These are phyloP conservation scores for Oxygymnocypris stewartii DNA, from an alignment of 2,113 vertebrate genomes.

Conservation along the genomic window DNA sequence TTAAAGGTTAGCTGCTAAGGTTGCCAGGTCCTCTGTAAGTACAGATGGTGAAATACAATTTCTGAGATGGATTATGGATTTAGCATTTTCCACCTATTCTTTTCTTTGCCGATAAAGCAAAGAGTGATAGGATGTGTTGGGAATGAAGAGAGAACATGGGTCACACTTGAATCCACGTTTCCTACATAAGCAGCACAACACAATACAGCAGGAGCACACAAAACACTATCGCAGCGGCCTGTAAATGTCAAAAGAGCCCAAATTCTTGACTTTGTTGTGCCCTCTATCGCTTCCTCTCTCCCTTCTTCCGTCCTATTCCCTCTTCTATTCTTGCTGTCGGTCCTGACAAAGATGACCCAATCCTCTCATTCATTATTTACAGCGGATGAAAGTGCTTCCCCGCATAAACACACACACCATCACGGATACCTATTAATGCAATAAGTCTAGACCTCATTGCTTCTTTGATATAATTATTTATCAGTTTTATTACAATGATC, in stretches of 20 bases:
- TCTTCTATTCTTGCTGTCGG: neutral
- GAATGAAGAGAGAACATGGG: neutral
- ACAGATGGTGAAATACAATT: neutral
- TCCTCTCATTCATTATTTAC: constrained; percentile 40
- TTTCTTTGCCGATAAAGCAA: neutral
- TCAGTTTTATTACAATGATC: neutral
- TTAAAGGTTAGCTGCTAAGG: neutral
- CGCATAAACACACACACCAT: constrained; percentile 9
- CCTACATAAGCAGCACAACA: neutral
- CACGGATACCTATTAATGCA: neutral
- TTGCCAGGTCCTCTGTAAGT: neutral
- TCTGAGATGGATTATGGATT: neutral
- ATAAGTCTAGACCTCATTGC: neutral
- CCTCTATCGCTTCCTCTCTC: neutral
- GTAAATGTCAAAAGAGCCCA: neutral
- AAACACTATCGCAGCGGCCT: neutral
- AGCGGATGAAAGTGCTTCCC: neutral
- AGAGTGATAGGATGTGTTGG: neutral
- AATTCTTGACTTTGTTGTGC: constrained; percentile 7
- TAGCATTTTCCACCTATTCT: neutral
- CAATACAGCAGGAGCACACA: neutral
- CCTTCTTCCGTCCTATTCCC: neutral
- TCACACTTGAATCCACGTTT: neutral
- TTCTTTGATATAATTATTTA: neutral
- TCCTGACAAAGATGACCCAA: constrained; percentile 14